Conservation (phyloP, 2,888 invertebrate species). For the Congeria kusceri region DNA sequence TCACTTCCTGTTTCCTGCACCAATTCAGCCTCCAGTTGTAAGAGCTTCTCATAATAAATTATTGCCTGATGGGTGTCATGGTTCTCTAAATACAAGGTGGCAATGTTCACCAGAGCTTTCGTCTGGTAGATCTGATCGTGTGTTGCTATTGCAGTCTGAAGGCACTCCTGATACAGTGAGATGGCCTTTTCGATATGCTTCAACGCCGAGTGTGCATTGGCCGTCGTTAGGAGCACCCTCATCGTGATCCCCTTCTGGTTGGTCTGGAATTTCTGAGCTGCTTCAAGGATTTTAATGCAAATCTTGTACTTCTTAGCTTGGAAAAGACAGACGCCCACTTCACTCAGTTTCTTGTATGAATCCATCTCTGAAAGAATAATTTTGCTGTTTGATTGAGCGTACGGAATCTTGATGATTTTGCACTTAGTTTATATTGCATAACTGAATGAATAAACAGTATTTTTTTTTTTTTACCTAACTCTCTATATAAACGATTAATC, state of each 20-base stretch:
- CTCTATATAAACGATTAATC: too few species aligned
- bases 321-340: slow-evolving; percentile 81
- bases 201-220: slow-evolving; percentile 80
- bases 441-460: too few species aligned
- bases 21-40: slow-evolving; percentile 79
- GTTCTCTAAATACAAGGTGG: slow-evolving; percentile 80
- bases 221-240: slow-evolving; percentile 80
- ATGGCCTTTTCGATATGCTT: slow-evolving; percentile 79
- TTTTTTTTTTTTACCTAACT: too few species aligned
- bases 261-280: slow-evolving; percentile 81
- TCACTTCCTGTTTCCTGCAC: slow-evolving; percentile 65
- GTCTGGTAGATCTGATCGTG: slow-evolving; percentile 83
- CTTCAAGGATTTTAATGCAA: slow-evolving; percentile 79
- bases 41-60: slow-evolving; percentile 82
- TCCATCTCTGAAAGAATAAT: slow-evolving; percentile 81
- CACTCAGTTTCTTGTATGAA: slow-evolving; percentile 82
- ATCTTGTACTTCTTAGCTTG: slow-evolving; percentile 76
- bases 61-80: slow-evolving; percentile 80
- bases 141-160: slow-evolving; percentile 78
- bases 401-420: too few species aligned
- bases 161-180: slow-evolving; percentile 80
- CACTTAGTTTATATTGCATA: too few species aligned
- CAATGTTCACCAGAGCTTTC: slow-evolving; percentile 82
- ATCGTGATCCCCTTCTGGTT: slow-evolving; percentile 83
- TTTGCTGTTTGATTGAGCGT: too few species aligned